These are phyloP conservation scores for Norana najaformis DNA, from an alignment of 2,888 invertebrate species.

Conservation along the genomic window DNA sequence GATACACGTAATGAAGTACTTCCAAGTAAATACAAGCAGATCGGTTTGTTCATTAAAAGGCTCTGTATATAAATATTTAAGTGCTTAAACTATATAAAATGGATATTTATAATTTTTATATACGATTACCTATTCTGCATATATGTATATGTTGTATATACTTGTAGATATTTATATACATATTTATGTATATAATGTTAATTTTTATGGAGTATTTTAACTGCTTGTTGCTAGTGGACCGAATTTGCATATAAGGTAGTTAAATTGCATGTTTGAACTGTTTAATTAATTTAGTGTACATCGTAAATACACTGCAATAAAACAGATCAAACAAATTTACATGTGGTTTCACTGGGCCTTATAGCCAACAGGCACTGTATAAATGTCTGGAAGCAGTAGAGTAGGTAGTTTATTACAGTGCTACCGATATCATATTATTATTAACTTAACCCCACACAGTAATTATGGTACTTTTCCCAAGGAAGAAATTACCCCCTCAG, in stretches of 20 bases:
- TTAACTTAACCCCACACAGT: not conserved
- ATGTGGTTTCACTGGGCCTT: conserved; percentile 1
- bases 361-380: not conserved
- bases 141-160: not conserved
- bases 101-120: not conserved
- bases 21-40: not conserved
- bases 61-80: not conserved
- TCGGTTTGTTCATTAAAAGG: not conserved
- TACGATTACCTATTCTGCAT: not conserved
- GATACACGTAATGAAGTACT: too few species aligned
- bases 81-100: not conserved
- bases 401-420: not conserved
- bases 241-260: not conserved
- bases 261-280: not conserved
- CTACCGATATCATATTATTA: not conserved
- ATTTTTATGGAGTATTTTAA: not conserved
- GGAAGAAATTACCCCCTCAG: too few species aligned
- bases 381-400: not conserved
- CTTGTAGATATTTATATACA: not conserved
- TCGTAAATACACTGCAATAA: not conserved
- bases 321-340: not conserved
- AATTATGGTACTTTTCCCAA: not conserved
- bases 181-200: conserved; percentile 13
- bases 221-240: not conserved
- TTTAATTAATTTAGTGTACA: not conserved